phyloP scores from a whole-genome alignment of 2,888 invertebrate species.

The Cantharis flavilabris region DNA sequence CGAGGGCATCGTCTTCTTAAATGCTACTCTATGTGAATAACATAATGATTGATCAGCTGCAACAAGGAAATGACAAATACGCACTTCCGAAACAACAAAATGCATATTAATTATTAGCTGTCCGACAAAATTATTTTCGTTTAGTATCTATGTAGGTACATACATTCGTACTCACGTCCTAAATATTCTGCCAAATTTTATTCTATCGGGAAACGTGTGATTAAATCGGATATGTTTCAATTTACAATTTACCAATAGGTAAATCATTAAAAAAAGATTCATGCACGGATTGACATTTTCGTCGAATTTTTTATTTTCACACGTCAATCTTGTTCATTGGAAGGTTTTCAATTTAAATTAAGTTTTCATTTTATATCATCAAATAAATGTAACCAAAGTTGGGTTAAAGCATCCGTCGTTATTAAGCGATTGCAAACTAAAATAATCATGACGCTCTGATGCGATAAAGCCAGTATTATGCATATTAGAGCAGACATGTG shows the following conservation, averaged over 20 bases:
- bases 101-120: constrained; percentile 45
- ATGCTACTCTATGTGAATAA: constrained; percentile 36
- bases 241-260: too few species aligned
- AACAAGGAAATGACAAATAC: constrained; percentile 49
- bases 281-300: constrained; percentile 31
- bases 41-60: constrained; percentile 46
- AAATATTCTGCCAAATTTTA: background rate
- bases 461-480: constrained; percentile 23
- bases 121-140: background rate
- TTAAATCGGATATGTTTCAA: background rate
- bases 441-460: constrained; percentile 19
- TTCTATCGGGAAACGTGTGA: background rate
- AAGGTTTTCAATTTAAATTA: constrained; percentile 29
- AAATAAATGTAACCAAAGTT: background rate
- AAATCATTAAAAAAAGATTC: background rate
- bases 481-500: constrained; percentile 36
- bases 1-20: constrained; percentile 45
- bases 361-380: constrained; percentile 7
- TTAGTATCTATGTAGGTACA: background rate
- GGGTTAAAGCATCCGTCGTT: background rate
- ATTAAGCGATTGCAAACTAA: constrained; percentile 4
- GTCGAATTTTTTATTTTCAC: constrained; percentile 41
- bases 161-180: background rate
- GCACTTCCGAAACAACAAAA: constrained; percentile 48
- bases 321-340: constrained; percentile 32